phyloP scores from a whole-genome alignment of 2,888 invertebrate species.

The Cenopis cana region DNA sequence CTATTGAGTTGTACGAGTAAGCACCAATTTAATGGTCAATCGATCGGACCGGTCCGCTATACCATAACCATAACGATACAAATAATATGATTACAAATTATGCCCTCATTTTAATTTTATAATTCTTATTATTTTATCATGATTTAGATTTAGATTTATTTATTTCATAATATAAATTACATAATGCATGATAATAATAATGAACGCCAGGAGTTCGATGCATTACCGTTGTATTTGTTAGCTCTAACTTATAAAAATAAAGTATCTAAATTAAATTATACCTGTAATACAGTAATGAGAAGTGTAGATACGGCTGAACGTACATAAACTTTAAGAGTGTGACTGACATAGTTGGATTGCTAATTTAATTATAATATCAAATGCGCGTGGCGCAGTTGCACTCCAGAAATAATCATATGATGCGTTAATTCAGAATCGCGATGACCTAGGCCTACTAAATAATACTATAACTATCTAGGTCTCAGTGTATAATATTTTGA shows the following conservation, averaged over 20 bases:
- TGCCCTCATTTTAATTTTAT: too few species aligned
- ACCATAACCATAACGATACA: constrained; percentile 54
- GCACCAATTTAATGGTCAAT: constrained; percentile 56
- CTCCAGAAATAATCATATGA: constrained; percentile 60
- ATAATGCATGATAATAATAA: too few species aligned
- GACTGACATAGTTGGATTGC: neutral
- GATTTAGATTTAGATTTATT: too few species aligned
- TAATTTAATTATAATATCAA: constrained; percentile 33
- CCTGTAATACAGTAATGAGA: too few species aligned
- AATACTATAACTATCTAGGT: neutral
- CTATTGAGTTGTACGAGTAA: constrained; percentile 50
- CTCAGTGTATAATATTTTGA: constrained; percentile 33
- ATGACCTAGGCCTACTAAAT: constrained; percentile 60
- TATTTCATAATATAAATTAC: too few species aligned
- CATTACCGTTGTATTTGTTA: too few species aligned
- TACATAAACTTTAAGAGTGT: neutral
- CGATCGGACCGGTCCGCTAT: constrained; percentile 53
- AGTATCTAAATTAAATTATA: too few species aligned
- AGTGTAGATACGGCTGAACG: neutral
- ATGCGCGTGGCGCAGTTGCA: constrained; percentile 48
- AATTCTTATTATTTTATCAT: too few species aligned
- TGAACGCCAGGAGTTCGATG: too few species aligned
- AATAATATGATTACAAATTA: too few species aligned
- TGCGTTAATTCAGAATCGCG: constrained; percentile 56
- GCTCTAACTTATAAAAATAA: too few species aligned